These are phyloP conservation scores for Falco punctatus DNA, from an alignment of 2,113 vertebrate species.

Conservation along the genomic window DNA sequence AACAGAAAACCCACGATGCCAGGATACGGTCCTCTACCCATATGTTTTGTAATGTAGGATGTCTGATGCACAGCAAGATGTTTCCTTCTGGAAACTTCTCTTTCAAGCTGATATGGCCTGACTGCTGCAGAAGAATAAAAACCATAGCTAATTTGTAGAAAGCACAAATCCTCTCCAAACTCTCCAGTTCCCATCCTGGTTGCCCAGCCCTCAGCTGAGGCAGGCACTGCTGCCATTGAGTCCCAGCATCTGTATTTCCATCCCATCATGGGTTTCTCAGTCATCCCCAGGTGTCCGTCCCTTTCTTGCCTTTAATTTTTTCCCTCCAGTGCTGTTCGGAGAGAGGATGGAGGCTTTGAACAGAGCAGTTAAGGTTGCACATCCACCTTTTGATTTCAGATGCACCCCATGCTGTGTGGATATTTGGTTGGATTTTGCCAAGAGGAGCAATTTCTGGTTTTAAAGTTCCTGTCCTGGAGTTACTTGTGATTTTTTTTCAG, in stretches of 20 bases:
- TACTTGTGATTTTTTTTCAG: not conserved
- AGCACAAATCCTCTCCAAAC: not conserved
- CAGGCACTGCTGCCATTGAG: not conserved
- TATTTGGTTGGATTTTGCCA: not conserved
- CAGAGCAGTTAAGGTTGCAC: not conserved
- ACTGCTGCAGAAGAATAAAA: not conserved
- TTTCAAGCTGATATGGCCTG: not conserved
- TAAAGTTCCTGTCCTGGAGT: not conserved
- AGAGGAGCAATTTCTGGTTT: not conserved
- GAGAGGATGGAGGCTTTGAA: not conserved
- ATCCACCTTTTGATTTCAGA: not conserved
- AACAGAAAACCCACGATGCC: accelerated
- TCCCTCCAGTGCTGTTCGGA: not conserved
- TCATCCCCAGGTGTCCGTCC: not conserved
- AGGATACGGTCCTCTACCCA: not conserved
- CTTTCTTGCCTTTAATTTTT: not conserved
- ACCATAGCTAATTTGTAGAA: not conserved
- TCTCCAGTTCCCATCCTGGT: not conserved
- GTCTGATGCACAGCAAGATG: not conserved
- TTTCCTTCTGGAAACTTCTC: not conserved
- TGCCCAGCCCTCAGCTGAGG: not conserved
- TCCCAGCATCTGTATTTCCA: not conserved
- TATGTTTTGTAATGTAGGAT: not conserved
- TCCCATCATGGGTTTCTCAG: not conserved
- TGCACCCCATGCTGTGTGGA: too few relatives aligned